These are phyloP conservation scores for Planiliza haematocheilus DNA, from an alignment of 2,113 vertebrate genomes.

Conservation along the genomic window DNA sequence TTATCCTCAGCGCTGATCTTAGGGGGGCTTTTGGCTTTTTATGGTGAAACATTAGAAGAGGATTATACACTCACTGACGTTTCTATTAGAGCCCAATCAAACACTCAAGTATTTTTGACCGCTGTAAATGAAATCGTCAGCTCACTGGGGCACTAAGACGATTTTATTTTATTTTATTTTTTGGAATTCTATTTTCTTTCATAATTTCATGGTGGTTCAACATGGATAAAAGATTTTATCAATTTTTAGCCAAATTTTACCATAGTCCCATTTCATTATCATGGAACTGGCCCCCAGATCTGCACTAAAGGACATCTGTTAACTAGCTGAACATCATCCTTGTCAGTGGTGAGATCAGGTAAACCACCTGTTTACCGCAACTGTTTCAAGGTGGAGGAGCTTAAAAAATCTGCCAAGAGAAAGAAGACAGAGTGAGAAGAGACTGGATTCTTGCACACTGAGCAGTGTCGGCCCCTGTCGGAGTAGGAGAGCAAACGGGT, in stretches of 20 bases:
- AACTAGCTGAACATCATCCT: slow-evolving; percentile 16
- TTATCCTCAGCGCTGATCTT: slow-evolving; percentile 60
- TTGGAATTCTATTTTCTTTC: not conserved
- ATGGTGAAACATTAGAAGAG: slow-evolving; percentile 25
- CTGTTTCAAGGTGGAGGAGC: slow-evolving; percentile 72
- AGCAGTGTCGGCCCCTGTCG: not conserved
- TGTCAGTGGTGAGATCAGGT: slow-evolving; percentile 66
- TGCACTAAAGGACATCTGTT: slow-evolving; percentile 27
- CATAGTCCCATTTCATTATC: not conserved
- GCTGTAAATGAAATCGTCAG: no score
- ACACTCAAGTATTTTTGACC: not conserved
- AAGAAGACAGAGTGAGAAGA: slow-evolving; percentile 46
- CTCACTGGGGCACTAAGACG: no score
- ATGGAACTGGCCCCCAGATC: slow-evolving; percentile 17
- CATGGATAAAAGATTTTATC: no score
- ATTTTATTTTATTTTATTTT: no score
- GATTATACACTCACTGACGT: slow-evolving; percentile 26
- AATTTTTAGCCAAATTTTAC: no score
- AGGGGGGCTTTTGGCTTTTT: slow-evolving; percentile 11
- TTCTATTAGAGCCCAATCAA: slow-evolving; percentile 5
- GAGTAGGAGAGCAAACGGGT: not conserved
- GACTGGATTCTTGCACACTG: not conserved
- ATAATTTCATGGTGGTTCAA: not conserved
- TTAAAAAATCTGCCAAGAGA: slow-evolving; percentile 81
- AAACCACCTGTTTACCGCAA: slow-evolving; percentile 80